These are phyloP conservation scores for Busseola fusca DNA, from an alignment of 2,888 invertebrate species.

Conservation along the genomic window DNA sequence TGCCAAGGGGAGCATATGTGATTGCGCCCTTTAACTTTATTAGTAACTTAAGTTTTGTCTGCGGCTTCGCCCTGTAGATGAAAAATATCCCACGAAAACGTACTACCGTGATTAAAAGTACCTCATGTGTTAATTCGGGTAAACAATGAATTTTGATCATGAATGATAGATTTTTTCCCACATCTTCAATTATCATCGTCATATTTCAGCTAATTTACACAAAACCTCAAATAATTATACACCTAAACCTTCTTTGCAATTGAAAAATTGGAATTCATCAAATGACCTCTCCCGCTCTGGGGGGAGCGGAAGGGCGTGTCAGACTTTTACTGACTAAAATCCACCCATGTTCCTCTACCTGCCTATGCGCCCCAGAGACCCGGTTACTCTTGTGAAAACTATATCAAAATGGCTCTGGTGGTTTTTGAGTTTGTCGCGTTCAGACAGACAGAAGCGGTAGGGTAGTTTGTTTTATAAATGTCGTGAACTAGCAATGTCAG, in stretches of 20 bases:
- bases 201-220: neutral
- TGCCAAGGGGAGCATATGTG: slow-evolving; percentile 39
- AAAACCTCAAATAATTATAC: neutral
- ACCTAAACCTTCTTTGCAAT: neutral
- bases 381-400: neutral
- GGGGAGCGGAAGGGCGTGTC: too few relatives aligned
- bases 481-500: slow-evolving; percentile 14
- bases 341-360: too few relatives aligned
- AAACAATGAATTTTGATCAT: neutral
- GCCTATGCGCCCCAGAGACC: too few relatives aligned
- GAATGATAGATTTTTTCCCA: neutral
- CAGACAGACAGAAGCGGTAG: neutral
- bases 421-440: neutral
- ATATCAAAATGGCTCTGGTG: neutral
- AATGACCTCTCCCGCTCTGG: too few relatives aligned
- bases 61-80: neutral
- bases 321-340: too few relatives aligned
- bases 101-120: neutral
- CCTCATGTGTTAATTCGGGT: neutral
- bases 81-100: neutral
- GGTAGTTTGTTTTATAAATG: neutral
- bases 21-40: slow-evolving; percentile 52
- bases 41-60: slow-evolving; percentile 1
- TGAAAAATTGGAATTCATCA: too few relatives aligned
- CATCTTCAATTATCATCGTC: neutral